These are phyloP conservation scores for Psettodes erumei DNA, from an alignment of 2,113 vertebrate genomes.

Conservation along the genomic window DNA sequence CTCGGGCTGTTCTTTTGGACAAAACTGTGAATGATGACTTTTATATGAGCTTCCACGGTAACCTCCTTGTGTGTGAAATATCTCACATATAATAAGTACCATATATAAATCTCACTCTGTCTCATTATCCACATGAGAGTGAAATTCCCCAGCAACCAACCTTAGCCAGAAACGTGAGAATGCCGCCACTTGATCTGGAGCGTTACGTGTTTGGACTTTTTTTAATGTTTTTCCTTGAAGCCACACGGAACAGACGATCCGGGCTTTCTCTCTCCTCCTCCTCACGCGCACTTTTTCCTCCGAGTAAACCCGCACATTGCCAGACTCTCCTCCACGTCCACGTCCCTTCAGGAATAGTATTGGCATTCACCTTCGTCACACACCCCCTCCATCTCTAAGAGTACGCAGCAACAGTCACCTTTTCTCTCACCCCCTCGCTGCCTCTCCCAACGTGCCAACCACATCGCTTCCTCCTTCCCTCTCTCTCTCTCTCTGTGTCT, in stretches of 20 bases:
- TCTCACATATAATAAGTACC: not conserved
- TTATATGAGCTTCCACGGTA: not conserved
- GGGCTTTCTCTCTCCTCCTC: not conserved
- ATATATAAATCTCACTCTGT: not conserved
- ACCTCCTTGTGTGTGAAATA: not conserved
- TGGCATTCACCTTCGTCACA: constrained; percentile 47
- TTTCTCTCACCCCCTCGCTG: constrained; percentile 48
- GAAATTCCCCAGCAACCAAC: not conserved
- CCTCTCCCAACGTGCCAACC: constrained; percentile 40
- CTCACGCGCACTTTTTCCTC: constrained; percentile 2
- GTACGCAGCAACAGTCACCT: constrained; percentile 49
- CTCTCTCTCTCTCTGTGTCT: not conserved
- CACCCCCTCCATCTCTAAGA: constrained; percentile 35
- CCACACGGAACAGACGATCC: not conserved
- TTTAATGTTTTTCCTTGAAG: constrained; percentile 3
- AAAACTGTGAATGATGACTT: not conserved
- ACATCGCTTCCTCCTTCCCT: constrained; percentile 5
- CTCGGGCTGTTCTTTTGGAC: not conserved
- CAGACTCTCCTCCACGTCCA: constrained; percentile 24
- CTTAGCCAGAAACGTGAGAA: not conserved
- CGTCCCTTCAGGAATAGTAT: constrained; percentile 31
- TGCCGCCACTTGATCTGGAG: not conserved
- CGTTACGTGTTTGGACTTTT: not conserved
- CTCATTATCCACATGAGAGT: not conserved
- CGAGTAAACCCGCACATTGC: constrained; percentile 17